phyloP scores from a whole-genome alignment of 1,140 invertebrate genomes.

The Arctopsyche grandis region DNA sequence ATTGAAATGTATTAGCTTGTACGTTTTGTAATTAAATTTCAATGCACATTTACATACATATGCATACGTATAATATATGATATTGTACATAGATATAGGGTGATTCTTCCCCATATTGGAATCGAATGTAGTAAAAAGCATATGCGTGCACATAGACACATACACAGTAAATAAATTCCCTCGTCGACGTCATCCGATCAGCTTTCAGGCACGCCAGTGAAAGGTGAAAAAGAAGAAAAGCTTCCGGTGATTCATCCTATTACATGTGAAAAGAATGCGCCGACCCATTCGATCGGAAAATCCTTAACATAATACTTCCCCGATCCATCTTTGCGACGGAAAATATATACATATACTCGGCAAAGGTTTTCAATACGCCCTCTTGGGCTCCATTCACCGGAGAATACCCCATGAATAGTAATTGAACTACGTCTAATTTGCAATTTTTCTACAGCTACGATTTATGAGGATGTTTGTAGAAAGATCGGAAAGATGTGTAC shows the following conservation, averaged over 20 bases:
- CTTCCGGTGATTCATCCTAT: slow-evolving; percentile 24
- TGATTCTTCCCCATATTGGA: no score
- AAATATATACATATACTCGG: neutral
- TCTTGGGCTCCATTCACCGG: neutral
- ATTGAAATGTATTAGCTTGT: no score
- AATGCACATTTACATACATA: no score
- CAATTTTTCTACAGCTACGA: no score
- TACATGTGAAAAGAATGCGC: neutral
- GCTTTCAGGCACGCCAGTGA: neutral
- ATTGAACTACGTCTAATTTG: no score
- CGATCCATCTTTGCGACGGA: neutral
- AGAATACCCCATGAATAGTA: no score
- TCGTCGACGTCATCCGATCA: neutral
- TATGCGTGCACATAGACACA: neutral
- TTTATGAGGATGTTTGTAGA: no score
- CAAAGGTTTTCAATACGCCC: neutral
- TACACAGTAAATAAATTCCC: neutral
- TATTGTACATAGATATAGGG: no score
- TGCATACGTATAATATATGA: no score
- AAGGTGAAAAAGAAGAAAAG: slow-evolving; percentile 11
- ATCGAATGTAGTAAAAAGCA: neutral
- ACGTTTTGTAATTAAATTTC: no score
- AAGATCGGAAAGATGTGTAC: no score
- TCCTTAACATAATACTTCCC: slow-evolving; percentile 26
- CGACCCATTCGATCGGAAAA: slow-evolving; percentile 20